Evolutionary conservation across 2,113 vertebrate species (phyloP).

Genomic region (Prionailurus viverrinus): DNA sequence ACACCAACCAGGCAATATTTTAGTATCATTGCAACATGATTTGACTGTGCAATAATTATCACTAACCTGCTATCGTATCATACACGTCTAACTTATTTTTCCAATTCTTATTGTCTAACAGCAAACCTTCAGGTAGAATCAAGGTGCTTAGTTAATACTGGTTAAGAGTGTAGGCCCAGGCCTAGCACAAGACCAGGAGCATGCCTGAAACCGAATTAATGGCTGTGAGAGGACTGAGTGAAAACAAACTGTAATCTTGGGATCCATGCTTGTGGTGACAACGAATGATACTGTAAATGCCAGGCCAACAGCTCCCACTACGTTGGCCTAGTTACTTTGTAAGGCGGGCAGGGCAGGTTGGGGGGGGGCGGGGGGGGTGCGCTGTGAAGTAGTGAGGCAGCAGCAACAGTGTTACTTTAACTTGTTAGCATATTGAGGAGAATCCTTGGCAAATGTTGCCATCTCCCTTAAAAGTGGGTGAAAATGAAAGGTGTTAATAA

Average conservation of each 20-base stretch:
- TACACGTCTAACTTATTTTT: background rate
- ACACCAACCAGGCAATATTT: background rate
- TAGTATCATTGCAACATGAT: background rate
- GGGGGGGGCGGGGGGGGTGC: too few species aligned
- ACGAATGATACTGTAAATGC: background rate
- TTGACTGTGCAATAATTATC: background rate
- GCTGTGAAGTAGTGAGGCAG: accelerated
- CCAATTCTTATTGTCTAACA: background rate
- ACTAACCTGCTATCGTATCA: background rate
- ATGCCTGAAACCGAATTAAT: background rate
- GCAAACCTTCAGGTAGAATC: background rate
- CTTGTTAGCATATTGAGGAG: background rate
- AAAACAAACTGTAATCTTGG: background rate
- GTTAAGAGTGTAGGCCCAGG: background rate
- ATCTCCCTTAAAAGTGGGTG: background rate
- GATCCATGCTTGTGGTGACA: background rate
- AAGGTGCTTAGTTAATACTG: background rate
- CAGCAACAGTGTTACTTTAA: background rate
- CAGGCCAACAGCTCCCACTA: background rate
- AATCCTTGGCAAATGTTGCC: background rate
- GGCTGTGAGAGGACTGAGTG: background rate
- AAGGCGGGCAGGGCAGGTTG: too few species aligned
- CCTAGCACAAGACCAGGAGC: background rate
- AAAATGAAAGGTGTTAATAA: too few species aligned
- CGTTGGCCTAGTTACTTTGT: background rate